Conservation (phyloP, 2,888 invertebrate species). For the Deroplatys truncata region DNA sequence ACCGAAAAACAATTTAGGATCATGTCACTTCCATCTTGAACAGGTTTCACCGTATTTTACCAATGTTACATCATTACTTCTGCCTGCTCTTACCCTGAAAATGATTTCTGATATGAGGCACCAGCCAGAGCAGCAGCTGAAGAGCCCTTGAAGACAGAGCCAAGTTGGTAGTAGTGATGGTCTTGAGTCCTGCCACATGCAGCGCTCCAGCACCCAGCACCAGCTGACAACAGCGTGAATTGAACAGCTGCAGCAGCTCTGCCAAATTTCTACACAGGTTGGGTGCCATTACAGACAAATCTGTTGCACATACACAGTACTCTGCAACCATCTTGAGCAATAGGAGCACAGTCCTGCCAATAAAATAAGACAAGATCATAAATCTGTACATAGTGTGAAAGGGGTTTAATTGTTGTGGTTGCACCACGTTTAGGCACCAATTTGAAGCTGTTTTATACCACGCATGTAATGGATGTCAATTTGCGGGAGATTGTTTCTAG, state of each 20-base stretch:
- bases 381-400: too few relatives aligned
- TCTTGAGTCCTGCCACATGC: constrained; percentile 88
- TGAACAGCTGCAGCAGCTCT: constrained; percentile 84
- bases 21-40: too few relatives aligned
- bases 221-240: constrained; percentile 86
- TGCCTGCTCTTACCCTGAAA: constrained; percentile 51
- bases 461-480: too few relatives aligned
- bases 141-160: constrained; percentile 80
- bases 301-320: constrained; percentile 76
- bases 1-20: too few relatives aligned
- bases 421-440: too few relatives aligned
- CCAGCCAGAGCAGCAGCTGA: constrained; percentile 74
- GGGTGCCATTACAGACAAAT: constrained; percentile 73
- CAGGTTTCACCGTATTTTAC: too few relatives aligned
- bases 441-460: too few relatives aligned
- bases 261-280: constrained; percentile 79
- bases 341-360: constrained; percentile 68
- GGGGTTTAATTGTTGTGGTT: too few relatives aligned
- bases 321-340: constrained; percentile 87
- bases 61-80: background rate
- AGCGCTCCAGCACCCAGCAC: constrained; percentile 96
- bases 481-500: too few relatives aligned
- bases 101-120: constrained; percentile 66
- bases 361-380: background rate
- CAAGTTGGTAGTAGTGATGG: constrained; percentile 91